Conservation (phyloP, 2,888 invertebrate genomes). For the Agrotis puta region DNA sequence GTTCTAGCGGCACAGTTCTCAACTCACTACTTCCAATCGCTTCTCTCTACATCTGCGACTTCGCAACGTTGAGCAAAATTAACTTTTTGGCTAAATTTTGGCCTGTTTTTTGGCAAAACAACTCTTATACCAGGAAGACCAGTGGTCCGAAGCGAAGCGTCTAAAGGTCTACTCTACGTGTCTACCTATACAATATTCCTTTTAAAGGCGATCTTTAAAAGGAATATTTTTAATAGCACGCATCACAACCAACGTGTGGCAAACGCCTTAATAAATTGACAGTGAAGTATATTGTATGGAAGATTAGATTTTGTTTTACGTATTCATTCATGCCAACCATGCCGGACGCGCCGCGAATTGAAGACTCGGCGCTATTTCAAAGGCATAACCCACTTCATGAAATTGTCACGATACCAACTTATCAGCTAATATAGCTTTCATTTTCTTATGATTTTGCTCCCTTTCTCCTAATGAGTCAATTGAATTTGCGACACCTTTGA, state of each 20-base stretch:
- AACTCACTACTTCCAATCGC: constrained; percentile 12
- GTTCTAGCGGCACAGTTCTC: constrained; percentile 25
- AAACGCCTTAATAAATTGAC: constrained; percentile 87
- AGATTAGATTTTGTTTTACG: constrained; percentile 82
- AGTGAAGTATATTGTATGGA: constrained; percentile 84
- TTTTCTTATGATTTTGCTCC: not conserved
- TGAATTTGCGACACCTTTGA: constrained; percentile 8
- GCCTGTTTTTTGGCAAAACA: constrained; percentile 86
- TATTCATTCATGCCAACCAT: constrained; percentile 87
- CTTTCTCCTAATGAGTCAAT: constrained; percentile 3
- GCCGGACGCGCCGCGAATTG: constrained; percentile 62
- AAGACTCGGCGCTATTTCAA: constrained; percentile 28
- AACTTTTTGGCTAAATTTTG: constrained; percentile 76
- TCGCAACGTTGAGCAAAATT: constrained; percentile 63
- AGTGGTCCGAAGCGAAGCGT: constrained; percentile 88
- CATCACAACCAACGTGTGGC: constrained; percentile 90
- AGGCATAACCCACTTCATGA: constrained; percentile 1
- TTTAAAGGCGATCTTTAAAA: constrained; percentile 71
- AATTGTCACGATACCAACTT: constrained; percentile 1
- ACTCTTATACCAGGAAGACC: constrained; percentile 82
- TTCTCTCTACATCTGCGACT: constrained; percentile 49
- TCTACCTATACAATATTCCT: constrained; percentile 82
- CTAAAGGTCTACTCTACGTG: constrained; percentile 89
- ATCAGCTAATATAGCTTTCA: not conserved
- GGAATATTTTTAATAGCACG: constrained; percentile 83